phyloP scores from a whole-genome alignment of 2,888 invertebrate genomes.

The Spisula subtruncata region DNA sequence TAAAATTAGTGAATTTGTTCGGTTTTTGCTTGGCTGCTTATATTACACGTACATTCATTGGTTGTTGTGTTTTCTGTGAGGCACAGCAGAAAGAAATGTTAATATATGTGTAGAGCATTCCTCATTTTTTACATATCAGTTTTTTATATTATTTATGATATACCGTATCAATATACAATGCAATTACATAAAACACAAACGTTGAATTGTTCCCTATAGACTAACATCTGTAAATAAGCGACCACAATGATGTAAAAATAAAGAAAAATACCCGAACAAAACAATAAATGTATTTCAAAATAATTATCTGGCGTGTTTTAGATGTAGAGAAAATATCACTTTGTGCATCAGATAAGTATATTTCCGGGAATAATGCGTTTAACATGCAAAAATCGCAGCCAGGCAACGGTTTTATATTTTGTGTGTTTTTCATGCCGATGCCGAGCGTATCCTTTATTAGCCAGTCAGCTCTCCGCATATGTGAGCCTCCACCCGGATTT shows the following conservation, averaged over 20 bases:
- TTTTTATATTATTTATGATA: too few relatives aligned
- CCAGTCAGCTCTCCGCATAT: too few relatives aligned
- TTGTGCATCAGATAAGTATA: background rate
- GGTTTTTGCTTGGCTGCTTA: too few relatives aligned
- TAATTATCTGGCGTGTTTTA: background rate
- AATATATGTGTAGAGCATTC: too few relatives aligned
- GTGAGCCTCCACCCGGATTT: too few relatives aligned
- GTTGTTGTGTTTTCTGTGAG: too few relatives aligned
- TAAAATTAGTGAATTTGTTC: too few relatives aligned
- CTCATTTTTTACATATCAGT: too few relatives aligned
- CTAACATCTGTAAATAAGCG: background rate
- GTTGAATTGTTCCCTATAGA: background rate
- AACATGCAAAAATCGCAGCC: background rate
- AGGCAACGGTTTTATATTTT: background rate
- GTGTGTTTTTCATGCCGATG: background rate
- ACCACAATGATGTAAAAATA: background rate
- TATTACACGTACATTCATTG: too few relatives aligned
- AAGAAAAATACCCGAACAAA: background rate
- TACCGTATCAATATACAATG: background rate
- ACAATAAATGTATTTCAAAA: background rate
- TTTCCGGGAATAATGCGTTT: background rate
- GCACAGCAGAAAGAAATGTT: too few relatives aligned
- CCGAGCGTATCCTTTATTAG: too few relatives aligned
- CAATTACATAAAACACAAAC: background rate
- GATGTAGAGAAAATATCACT: background rate